Base-by-base conservation (phyloP, 2,797 vertebrate species). In the Phrynocephalus vlangalii region DNA sequence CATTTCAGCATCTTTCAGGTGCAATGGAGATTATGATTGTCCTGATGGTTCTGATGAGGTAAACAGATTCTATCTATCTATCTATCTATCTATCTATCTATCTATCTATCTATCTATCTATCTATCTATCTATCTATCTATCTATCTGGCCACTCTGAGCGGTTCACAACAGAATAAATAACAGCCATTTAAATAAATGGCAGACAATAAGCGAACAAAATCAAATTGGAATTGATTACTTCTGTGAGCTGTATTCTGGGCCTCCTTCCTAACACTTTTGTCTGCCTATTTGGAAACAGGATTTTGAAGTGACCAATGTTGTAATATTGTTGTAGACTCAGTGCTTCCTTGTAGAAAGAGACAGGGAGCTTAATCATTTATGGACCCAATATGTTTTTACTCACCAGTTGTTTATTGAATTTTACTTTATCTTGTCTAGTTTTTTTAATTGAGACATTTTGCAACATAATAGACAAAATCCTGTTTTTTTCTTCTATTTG, bases 11-110 rank as follows among this genome's bases (percentile, higher is more conserved):
- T 98, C 97, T 92, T 94, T 99, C 93, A 97, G 98, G 84, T 99
- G 99, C 91, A 98, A 99, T 72, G 99, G 98, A 93, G 98, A 98
- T 50, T 95, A 98, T 92, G 98, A 99, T 96, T 99, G 99, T 91
- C 96, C 98, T 84, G 99, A 99, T 79, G 98, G 98, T 90, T 99
- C 99, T 71, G 99, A 99, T 94, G 99, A 99, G 98, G 99, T 99
- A 96, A 96, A 95, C 93, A 50, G 3, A 63, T 63, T 44, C 38
- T 44, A 44, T 44, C 38, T 44, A 44, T 44, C 38, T 44, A 44
- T 44, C 38, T 44, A 44, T 44, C 38, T 44, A 44, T 44, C 38
- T 44, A 44, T 44, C 38, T 44, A 44, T 44, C 38, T 44, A 44
- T 44, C 38, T 44, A 44, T 44, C 38, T 44, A 44, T 44, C 38